A percentile compares a stretch with the other conserved stretches of the same genome.
phyloP scores from a whole-genome alignment of 2,113 vertebrate species.

The Chaenocephalus aceratus region DNA sequence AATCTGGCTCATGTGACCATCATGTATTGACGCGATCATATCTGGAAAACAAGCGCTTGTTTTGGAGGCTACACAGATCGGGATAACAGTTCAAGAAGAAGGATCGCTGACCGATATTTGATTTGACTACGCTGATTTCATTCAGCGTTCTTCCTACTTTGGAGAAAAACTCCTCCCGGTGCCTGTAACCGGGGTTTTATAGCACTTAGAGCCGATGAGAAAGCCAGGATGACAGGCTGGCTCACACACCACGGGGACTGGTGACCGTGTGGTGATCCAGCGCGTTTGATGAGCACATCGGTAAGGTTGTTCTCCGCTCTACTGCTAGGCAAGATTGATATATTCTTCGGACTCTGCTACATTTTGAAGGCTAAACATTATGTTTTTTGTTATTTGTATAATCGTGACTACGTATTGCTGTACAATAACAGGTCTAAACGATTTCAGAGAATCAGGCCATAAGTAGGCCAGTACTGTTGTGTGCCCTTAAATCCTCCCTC shows the following conservation, averaged over 20 bases:
- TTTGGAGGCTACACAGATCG: constrained; percentile 32
- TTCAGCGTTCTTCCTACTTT: constrained; percentile 15
- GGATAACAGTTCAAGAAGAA: constrained; percentile 13
- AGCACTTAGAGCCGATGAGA: constrained; percentile 19
- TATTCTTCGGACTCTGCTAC: neutral
- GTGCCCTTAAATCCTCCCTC: constrained; percentile 23
- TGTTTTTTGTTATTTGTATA: neutral
- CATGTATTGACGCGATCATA: constrained; percentile 30
- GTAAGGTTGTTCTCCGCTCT: constrained; percentile 55
- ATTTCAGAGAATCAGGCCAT: constrained; percentile 18
- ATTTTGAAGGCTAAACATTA: neutral
- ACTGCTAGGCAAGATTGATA: neutral
- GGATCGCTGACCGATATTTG: constrained; percentile 42
- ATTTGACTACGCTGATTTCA: constrained; percentile 43
- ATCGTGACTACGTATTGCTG: neutral
- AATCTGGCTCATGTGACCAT: constrained; percentile 52
- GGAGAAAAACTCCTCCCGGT: constrained; percentile 20
- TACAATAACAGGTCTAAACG: neutral
- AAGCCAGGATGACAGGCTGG: constrained; percentile 54
- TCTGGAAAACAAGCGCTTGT: constrained; percentile 21
- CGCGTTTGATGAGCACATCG: constrained; percentile 69
- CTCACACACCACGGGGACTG: constrained; percentile 38
- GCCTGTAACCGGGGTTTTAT: constrained; percentile 22
- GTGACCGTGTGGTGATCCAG: constrained; percentile 47
- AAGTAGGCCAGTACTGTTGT: constrained; percentile 44